Evolutionary conservation across 2,888 invertebrate genomes (phyloP).

Genomic region (Chloroclysta siterata): DNA sequence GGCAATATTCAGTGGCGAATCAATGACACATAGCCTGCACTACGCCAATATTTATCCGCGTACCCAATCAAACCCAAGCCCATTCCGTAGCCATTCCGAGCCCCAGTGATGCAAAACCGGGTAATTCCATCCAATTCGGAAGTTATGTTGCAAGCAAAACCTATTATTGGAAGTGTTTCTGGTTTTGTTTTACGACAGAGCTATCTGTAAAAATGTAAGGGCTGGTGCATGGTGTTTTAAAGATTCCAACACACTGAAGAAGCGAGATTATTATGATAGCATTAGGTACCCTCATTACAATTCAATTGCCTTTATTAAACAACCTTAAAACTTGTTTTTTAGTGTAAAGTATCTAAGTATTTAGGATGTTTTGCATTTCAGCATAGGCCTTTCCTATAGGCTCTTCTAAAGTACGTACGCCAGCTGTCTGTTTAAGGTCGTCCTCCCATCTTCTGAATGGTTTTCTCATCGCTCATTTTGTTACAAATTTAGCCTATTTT

Average conservation of each 20-base stretch:
- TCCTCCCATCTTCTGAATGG: no score
- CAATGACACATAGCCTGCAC: slow-evolving; percentile 31
- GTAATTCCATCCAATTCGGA: slow-evolving; percentile 41
- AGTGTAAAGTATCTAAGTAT: no score
- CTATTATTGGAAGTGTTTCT: slow-evolving; percentile 44
- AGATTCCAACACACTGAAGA: not conserved
- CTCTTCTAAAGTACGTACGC: no score
- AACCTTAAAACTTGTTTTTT: no score
- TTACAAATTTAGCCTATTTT: no score
- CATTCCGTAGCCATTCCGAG: slow-evolving; percentile 25
- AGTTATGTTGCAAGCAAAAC: slow-evolving; percentile 43
- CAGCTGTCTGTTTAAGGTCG: no score
- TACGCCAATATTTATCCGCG: slow-evolving; percentile 38
- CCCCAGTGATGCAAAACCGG: slow-evolving; percentile 37
- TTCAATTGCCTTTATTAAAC: no score
- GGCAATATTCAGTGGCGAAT: slow-evolving; percentile 29
- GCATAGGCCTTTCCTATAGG: no score
- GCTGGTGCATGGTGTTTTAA: slow-evolving; percentile 21
- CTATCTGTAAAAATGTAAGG: slow-evolving; percentile 36
- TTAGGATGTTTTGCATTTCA: no score
- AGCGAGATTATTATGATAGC: not conserved
- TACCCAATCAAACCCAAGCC: slow-evolving; percentile 41
- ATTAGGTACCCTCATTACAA: no score
- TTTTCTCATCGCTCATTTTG: no score
- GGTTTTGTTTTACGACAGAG: slow-evolving; percentile 42